Conservation (phyloP, 2,888 invertebrate species). For the Kuschelorhynchus macadamiae region DNA sequence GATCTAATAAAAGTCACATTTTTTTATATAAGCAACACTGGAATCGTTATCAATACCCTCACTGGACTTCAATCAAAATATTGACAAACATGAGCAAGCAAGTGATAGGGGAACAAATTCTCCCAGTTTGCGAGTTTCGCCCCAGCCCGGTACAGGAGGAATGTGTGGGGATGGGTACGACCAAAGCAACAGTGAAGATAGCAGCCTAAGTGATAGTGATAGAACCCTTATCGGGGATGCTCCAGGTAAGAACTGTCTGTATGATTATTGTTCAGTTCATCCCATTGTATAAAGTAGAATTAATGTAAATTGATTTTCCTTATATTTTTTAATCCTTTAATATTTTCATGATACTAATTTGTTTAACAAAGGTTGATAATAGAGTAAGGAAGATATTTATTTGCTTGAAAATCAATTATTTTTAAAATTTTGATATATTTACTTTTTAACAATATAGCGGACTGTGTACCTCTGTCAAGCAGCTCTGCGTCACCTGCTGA, state of each 20-base stretch:
- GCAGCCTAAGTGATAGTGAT: constrained; percentile 83
- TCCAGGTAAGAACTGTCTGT: constrained; percentile 65
- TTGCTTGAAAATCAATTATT: no score
- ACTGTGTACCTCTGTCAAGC: constrained; percentile 62
- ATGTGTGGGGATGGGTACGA: constrained; percentile 67
- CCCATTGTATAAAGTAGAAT: no score
- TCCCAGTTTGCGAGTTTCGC: constrained; percentile 61
- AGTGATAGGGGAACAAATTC: constrained; percentile 60
- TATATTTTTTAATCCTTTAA: no score
- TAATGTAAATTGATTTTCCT: no score
- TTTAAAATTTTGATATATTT: no score
- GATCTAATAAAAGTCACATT: no score
- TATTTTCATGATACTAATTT: no score
- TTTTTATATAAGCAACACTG: constrained; percentile 63
- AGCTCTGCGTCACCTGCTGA: constrained; percentile 66
- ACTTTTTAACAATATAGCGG: constrained; percentile 61
- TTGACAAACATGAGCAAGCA: constrained; percentile 57
- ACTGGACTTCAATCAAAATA: constrained; percentile 64
- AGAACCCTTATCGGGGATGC: constrained; percentile 75
- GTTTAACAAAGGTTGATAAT: no score
- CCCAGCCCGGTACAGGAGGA: constrained; percentile 59
- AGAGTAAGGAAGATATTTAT: no score
- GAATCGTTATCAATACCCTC: constrained; percentile 72
- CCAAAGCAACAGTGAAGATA: constrained; percentile 83
- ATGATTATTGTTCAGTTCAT: no score